Percentiles rank a stretch among this genome's conserved stretches.
These are phyloP conservation scores for Sterrhoptilus dennistouni DNA, from an alignment of 2,113 vertebrate genomes.

Conservation along the genomic window DNA sequence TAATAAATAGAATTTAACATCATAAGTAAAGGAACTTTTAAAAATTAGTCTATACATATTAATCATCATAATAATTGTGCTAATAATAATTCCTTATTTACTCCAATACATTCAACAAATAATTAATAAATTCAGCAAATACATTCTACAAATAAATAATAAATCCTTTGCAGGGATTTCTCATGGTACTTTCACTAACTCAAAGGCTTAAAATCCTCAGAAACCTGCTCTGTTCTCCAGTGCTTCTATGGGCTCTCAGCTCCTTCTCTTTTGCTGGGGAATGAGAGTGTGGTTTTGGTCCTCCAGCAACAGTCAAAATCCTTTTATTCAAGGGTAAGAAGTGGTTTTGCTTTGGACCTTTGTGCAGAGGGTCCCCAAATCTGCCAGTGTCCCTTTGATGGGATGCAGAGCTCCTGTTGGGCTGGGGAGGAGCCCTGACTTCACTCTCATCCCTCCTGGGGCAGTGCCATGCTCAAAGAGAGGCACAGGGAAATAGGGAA, in stretches of 20 bases:
- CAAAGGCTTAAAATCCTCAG: not conserved
- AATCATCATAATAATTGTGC: no score
- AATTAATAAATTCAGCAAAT: no score
- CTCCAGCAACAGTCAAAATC: not conserved
- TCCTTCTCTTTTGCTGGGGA: not conserved
- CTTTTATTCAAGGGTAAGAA: not conserved
- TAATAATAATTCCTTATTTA: no score
- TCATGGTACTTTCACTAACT: not conserved
- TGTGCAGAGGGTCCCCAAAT: not conserved
- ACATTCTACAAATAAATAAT: no score
- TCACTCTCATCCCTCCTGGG: not conserved
- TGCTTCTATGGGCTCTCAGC: not conserved
- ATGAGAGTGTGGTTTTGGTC: not conserved
- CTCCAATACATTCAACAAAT: no score
- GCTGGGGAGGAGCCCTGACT: not conserved
- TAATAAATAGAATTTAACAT: no score
- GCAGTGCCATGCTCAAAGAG: not conserved
- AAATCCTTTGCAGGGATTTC: not conserved
- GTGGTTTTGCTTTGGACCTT: not conserved
- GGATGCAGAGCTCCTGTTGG: not conserved
- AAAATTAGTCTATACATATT: no score
- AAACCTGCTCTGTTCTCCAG: not conserved
- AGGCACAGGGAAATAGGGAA: not conserved
- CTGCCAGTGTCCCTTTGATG: not conserved
- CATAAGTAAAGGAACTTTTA: no score